Evolutionary conservation across 2,797 vertebrate species (phyloP), one percentile per base, ranked within the genome.

Genomic region (Liasis olivaceus): DNA sequence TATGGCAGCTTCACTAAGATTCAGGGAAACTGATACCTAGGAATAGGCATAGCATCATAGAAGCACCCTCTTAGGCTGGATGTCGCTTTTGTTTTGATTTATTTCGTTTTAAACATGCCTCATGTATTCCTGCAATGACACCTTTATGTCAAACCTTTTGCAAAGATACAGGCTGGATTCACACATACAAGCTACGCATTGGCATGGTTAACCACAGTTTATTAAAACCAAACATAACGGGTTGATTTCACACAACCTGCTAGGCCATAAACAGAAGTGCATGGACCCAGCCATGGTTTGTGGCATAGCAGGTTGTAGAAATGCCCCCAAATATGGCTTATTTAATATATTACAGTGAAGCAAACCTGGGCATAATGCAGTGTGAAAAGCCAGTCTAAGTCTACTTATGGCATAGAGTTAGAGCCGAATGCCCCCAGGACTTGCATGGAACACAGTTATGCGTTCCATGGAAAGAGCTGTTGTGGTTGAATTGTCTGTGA

Each of bases 11-110:
- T 90, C 0, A 0, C 85, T 92, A 59, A 2, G 89, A 26, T 93
- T 94, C 87, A 24, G 0, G n/a, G 63, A 89, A 90, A 92, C 28
- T 14, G 81, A 93, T 95, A 95, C 93, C 95, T 96, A 96, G 96
- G 94, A 96, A 95, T 91, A 94, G 89, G 94, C 94, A 94, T 31
- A 9, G 87, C 42, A 66, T 95, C 94, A 95, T 58, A 0, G 0
- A 42, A 54, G 15, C 64, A 58, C 0, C 92, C 96, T 97, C 17
- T 81, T 81, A 24, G 36, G 7, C 72, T 24, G 95, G 0, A 42
- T 89, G 77, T 59, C n/a, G 69, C n/a, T 59, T 58, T 36, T 22
- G 4, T 88, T 62, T 26, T 54, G 51, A 54, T 54, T 54, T 12
- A 22, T 81, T 81, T 47, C 20, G 20, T 22, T 47, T 81, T 47